Conservation (phyloP, 92 coral and sea anemone species). For the Epizoanthus scotinus region DNA sequence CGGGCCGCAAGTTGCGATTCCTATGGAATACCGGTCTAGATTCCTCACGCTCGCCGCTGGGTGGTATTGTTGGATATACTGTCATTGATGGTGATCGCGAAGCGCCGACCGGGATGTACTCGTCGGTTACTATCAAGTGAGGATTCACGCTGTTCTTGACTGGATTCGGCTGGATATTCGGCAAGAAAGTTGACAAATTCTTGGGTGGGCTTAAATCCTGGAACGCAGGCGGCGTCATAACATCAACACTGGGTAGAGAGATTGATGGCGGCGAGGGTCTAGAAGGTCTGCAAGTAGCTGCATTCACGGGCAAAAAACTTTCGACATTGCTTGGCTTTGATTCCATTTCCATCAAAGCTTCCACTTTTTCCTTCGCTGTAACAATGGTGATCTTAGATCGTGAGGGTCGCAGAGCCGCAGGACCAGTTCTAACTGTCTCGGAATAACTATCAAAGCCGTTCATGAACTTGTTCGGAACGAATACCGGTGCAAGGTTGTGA, state of each 20-base stretch:
- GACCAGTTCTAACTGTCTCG: constrained; percentile 33
- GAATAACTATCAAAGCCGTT: constrained; percentile 50
- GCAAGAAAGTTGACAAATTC: constrained; percentile 22
- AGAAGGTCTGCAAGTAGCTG: constrained; percentile 28
- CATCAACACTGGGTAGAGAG: constrained; percentile 29
- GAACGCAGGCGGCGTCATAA: constrained; percentile 3
- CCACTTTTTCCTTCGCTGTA: background rate
- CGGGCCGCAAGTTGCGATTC: background rate
- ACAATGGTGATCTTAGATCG: constrained; percentile 19
- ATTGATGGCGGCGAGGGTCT: constrained; percentile 32
- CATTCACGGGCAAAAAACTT: background rate
- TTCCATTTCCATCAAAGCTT: constrained; percentile 25
- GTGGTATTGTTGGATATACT: background rate
- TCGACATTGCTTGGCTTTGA: constrained; percentile 33
- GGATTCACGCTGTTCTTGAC: background rate
- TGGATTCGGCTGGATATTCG: constrained; percentile 32
- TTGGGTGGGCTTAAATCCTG: constrained; percentile 1
- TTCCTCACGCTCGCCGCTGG: constrained; percentile 21
- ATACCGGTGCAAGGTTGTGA: constrained; percentile 63
- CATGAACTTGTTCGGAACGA: constrained; percentile 69
- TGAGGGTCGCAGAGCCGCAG: constrained; percentile 38
- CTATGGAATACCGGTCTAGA: constrained; percentile 1
- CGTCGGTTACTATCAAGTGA: constrained; percentile 13
- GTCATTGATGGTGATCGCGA: background rate
- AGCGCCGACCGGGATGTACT: constrained; percentile 10